These are phyloP conservation scores for Drosophila sordidula DNA, from an alignment of 2,888 invertebrate species.

Conservation along the genomic window DNA sequence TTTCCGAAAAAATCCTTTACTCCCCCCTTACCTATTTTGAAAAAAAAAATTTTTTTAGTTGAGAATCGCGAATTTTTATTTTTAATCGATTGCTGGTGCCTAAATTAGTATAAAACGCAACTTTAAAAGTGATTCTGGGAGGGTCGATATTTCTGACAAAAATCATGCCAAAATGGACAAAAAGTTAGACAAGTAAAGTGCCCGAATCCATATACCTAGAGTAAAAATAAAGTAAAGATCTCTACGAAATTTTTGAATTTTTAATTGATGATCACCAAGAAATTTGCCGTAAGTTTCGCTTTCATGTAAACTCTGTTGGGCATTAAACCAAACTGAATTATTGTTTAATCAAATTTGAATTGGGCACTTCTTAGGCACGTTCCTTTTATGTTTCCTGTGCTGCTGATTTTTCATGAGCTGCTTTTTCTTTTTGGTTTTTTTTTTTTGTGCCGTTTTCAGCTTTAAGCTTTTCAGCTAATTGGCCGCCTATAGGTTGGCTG, in stretches of 20 bases:
- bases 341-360: slow-evolving; percentile 3
- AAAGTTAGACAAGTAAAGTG: no score
- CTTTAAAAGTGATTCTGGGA: no score
- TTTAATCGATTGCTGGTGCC: no score
- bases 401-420: slow-evolving; percentile 5
- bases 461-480: slow-evolving; percentile 39
- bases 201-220: no score
- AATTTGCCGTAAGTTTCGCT: background rate
- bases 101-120: no score
- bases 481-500: slow-evolving; percentile 35
- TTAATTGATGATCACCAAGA: background rate
- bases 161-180: no score
- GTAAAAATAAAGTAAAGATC: no score
- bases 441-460: background rate
- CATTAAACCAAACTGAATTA: background rate
- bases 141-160: no score
- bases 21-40: no score
- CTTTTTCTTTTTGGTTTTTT: background rate
- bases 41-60: no score
- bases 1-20: no score
- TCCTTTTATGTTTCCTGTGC: slow-evolving; percentile 30
- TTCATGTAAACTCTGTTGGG: background rate
- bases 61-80: no score
- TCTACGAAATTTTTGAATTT: background rate
- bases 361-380: slow-evolving; percentile 22